Conservation (phyloP, 2,113 vertebrate species). For the Leptosomus discolor region DNA sequence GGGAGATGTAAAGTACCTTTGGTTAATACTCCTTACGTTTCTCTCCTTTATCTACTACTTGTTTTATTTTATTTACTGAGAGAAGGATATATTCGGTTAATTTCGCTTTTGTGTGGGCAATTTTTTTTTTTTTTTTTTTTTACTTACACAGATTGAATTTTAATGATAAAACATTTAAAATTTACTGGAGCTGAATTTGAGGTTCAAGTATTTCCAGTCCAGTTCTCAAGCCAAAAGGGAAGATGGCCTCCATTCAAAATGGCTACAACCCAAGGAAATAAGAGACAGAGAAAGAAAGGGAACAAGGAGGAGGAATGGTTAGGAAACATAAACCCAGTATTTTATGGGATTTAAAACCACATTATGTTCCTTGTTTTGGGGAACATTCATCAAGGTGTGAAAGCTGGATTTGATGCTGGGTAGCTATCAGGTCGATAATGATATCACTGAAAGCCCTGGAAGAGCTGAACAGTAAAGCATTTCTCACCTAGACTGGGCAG, state of each 20-base stretch:
- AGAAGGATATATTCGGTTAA: background rate
- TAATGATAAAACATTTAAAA: slow-evolving; percentile 12
- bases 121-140: background rate
- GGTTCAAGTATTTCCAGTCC: slow-evolving; percentile 33
- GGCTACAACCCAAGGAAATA: slow-evolving; percentile 41
- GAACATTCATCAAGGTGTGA: background rate
- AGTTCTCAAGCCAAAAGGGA: slow-evolving; percentile 24
- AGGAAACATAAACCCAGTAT: slow-evolving; percentile 18
- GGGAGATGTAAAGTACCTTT: background rate
- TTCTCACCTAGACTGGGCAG: background rate
- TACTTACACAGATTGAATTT: background rate
- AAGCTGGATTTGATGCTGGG: background rate
- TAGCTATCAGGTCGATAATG: background rate
- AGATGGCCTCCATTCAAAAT: slow-evolving; percentile 51
- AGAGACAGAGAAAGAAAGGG: slow-evolving; percentile 2
- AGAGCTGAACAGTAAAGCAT: background rate
- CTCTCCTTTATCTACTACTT: background rate
- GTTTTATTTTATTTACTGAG: slow-evolving; percentile 3
- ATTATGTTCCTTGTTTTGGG: background rate
- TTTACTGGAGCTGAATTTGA: background rate
- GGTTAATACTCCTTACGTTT: background rate
- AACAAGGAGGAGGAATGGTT: background rate
- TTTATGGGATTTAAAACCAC: slow-evolving; percentile 29
- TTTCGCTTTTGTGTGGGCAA: background rate
- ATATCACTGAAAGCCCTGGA: background rate